Percentiles rank a stretch among this genome's conserved stretches.
phyloP scores from a whole-genome alignment of 2,797 vertebrate genomes.

The Sebastes hopkinsi region DNA sequence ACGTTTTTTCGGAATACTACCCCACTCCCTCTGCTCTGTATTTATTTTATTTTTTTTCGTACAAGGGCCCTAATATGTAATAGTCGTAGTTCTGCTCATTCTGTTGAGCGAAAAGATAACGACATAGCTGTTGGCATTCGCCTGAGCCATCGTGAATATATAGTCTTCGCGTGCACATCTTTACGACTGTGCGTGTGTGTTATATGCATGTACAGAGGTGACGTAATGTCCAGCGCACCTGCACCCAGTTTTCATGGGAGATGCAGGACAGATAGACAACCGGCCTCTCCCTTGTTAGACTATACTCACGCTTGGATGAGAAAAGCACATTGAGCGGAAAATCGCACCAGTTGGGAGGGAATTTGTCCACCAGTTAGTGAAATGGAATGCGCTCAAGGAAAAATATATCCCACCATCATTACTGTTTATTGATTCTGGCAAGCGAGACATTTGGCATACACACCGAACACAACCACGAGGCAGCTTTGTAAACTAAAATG shows the following conservation, averaged over 20 bases:
- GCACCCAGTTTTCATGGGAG: conserved; percentile 46
- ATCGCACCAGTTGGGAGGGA: conserved; percentile 42
- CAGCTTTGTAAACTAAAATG: conserved; percentile 29
- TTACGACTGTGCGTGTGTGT: neutral
- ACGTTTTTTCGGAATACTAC: too few relatives aligned
- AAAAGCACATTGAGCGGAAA: conserved; percentile 68
- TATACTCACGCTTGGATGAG: conserved; percentile 47
- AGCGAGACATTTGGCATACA: conserved; percentile 37
- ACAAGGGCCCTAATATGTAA: too few relatives aligned
- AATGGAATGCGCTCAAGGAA: conserved; percentile 65
- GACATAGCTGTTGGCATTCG: conserved; percentile 34
- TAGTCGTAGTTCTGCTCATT: conserved; percentile 7
- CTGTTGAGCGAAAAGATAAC: conserved; percentile 19
- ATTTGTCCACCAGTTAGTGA: conserved; percentile 54
- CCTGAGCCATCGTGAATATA: conserved; percentile 15
- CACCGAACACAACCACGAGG: conserved; percentile 45
- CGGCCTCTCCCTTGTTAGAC: conserved; percentile 39
- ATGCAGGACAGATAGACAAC: conserved; percentile 47
- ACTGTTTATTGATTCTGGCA: conserved; percentile 71
- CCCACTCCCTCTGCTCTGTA: too few relatives aligned
- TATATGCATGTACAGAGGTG: conserved; percentile 32
- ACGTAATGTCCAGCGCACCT: conserved; percentile 63
- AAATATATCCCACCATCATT: conserved; percentile 52
- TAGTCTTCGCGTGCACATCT: neutral
- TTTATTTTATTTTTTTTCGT: too few relatives aligned